These are phyloP conservation scores for Myzus persicae DNA, from an alignment of 1,140 invertebrate genomes.

Conservation along the genomic window DNA sequence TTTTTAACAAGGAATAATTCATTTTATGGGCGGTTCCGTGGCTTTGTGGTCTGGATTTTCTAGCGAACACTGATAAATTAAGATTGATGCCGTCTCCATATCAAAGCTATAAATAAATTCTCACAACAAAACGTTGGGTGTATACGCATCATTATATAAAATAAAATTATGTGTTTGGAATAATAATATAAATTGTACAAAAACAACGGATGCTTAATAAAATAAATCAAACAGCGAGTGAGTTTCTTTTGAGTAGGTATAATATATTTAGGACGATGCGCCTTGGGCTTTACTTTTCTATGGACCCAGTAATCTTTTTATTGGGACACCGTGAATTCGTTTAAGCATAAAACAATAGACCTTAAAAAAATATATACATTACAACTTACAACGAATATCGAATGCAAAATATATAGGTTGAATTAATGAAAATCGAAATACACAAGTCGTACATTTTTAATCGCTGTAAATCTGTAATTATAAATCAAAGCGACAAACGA, in stretches of 20 bases:
- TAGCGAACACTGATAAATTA: slow-evolving; percentile 42
- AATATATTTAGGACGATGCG: not conserved
- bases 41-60: slow-evolving; percentile 36
- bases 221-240: not conserved
- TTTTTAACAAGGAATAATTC: slow-evolving; percentile 31
- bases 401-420: not conserved
- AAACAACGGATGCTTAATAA: not conserved
- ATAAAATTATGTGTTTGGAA: slow-evolving; percentile 22
- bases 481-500: not conserved
- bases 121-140: not conserved
- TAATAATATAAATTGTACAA: slow-evolving; percentile 17
- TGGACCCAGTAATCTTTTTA: not conserved
- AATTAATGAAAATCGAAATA: not conserved
- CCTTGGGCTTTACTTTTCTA: not conserved
- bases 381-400: not conserved
- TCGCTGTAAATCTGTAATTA: not conserved
- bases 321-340: not conserved
- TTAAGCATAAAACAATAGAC: not conserved
- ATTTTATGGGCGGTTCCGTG: slow-evolving; percentile 24
- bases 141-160: not conserved
- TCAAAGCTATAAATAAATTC: slow-evolving; percentile 47
- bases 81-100: slow-evolving; percentile 37
- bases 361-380: not conserved
- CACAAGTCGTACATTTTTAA: not conserved
- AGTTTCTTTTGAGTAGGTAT: not conserved